phyloP scores from a whole-genome alignment of 2,797 vertebrate species.

The Acrocephalus scirpaceus region DNA sequence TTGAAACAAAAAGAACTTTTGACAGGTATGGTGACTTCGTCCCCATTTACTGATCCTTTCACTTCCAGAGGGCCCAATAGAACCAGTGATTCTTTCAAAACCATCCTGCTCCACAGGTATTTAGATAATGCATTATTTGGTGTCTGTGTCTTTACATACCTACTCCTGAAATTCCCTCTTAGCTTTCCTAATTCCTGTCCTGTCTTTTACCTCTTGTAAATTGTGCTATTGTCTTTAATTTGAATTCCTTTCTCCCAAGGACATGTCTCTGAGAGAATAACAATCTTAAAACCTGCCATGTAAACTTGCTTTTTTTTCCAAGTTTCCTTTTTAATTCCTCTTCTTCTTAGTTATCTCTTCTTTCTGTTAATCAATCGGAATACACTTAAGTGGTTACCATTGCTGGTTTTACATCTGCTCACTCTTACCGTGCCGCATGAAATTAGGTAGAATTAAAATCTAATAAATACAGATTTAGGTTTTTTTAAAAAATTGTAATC shows the following conservation, averaged over 20 bases:
- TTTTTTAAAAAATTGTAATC: background rate
- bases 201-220: background rate
- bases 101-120: background rate
- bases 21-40: background rate
- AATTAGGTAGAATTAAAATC: background rate
- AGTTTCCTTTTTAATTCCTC: background rate
- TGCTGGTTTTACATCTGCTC: background rate
- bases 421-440: background rate
- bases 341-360: background rate
- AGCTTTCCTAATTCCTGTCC: background rate
- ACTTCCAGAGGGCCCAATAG: background rate
- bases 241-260: background rate
- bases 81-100: background rate
- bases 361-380: background rate
- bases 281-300: background rate
- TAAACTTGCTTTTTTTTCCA: rapidly evolving
- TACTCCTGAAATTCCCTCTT: background rate
- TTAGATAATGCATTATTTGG: background rate
- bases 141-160: background rate
- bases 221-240: background rate
- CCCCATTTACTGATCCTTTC: background rate
- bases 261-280: background rate
- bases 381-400: background rate
- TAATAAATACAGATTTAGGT: background rate
- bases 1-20: background rate